Base-by-base conservation (phyloP, 2,888 invertebrate genomes). In the Cylindroiulus punctatus region DNA sequence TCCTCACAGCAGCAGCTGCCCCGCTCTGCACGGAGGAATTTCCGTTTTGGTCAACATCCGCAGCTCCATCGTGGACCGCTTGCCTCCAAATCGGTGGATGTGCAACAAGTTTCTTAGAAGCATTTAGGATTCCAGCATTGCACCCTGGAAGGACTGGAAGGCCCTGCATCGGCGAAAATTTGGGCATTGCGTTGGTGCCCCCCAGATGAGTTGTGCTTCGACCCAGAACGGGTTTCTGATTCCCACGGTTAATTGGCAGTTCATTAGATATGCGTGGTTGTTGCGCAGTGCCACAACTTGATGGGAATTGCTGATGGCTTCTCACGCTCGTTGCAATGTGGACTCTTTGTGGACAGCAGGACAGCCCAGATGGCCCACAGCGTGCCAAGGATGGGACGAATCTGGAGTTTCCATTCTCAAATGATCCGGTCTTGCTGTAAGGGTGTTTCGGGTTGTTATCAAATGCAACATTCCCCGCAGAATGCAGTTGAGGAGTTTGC, bases 231-330 rank as follows among this genome's bases (percentile, higher is more conserved):
- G 57, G 57, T 57, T 57, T 57, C 57, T 57, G 57, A n/a, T 57
- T 57, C 57, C 57, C 57, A 57, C 57, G n/a, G n/a, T 19, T 57
- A 57, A 57, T 57, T 57, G 57, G 57, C 57, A 57, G n/a, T 57
- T 57, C 57, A 7, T 57, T 57, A 57, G 57, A 19, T 57, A 57
- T 57, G 19, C 57, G 57, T 57, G 57, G 5, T n/a, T 17, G 5
- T 0, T 57, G 57, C n/a, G n/a, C n/a, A 7, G 57, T 57, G 57
- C 57, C 57, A 57, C 7, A 57, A n/a, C 57, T 57, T n/a, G 57
- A 57, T 57, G 57, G 57, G 57, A 57, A 57, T 57, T 19, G 57
- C 0, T 17, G 57, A 19, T 19, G 57, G n/a, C n/a, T 57, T 57
- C 57, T 57, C 57, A 57, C 57, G 57, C 57, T n/a, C 57, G 57